Base-by-base conservation (phyloP, 30 jellyfish, hydroid and myxozoan species). In the Chironex yamaguchii region DNA sequence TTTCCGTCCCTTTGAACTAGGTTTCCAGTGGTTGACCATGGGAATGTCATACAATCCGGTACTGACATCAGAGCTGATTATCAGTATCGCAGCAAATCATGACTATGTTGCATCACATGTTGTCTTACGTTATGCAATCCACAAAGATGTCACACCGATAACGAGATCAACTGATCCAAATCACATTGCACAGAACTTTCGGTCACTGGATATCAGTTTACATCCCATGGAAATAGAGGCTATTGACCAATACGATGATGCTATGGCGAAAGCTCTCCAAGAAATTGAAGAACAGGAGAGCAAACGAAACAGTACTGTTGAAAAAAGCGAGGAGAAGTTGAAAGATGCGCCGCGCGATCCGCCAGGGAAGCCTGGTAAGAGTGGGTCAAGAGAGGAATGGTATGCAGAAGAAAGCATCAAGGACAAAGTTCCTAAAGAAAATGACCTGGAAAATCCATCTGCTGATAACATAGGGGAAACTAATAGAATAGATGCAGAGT, bases 81-180 rank as follows among this genome's bases (percentile, higher is more conserved):
- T 97, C 28, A 96, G 86, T 36, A 71, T 94, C 52, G 89, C 97
- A 33, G 94, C 91, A 22, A 97, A 94, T 72, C 89, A 94, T 66
- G 99, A 94, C 62, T 94, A 94, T 62, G 91, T 94, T 26, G 91
- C 78, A 28, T 78, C 99, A 1, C 97, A 92, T 78, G 96, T 94
- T 52, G 92, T 89, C 6, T 74, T 94, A 30, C 62, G 99, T 14
- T 94, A 97, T 97, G 99, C 99, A 58, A 82, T 94, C 13, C 99
- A 94, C 67, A 84, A 71, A 3, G 89, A 94, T 49, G 97, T 94
- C 34, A 94, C 99, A 14, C 96, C 89, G 66, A 94, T 94, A 13
- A 97, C 97, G 26, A 81, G 98, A 29, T 79, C 98, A 3, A 14
- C 94, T 49, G 88, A 79, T 34, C 79, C 22, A n/a, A 93, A 93